Base-by-base conservation (phyloP, 2,888 invertebrate genomes). In the Pyrrhia umbra region DNA sequence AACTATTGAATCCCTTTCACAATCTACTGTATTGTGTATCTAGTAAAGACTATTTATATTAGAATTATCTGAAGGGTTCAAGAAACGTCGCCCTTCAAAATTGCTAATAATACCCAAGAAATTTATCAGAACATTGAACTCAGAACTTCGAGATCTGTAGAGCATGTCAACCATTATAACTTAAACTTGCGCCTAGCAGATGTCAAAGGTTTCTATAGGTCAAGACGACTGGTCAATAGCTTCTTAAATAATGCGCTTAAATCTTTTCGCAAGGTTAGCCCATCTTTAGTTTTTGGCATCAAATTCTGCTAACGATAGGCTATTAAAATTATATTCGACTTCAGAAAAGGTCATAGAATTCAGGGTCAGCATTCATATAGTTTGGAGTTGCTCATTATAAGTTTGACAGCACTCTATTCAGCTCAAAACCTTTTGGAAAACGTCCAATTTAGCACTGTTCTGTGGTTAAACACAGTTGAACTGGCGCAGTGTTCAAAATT, bases 81-180 rank as follows among this genome's bases (percentile, higher is more conserved):
- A 72, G 68, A 57, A 16, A 66, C 54, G 62, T 64, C 46, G 68
- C 62, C 77, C 77, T 75, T 77, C 75, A 75, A 77, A 77, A 68
- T 72, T 57, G 59, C 68, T 76, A 75, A 74, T 77, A 68, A 75
- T 77, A 76, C 52, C 63, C 37, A 51, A 75, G 59, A 59, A 66
- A 72, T 64, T 46, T 69, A 67, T 77, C 49, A 39, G 66, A 65
- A 67, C 69, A 75, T 75, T 77, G 77, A 75, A 75, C 77, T 66
- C 39, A 4, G 45, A 54, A 23, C 49, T 43, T 47, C 25, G 50
- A 43, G 54, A 66, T 71, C 55, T 60, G 15, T 27, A 15, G 42
- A 63, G 25, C 40, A 55, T 51, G 25, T 23, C 6, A 20, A 43
- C 56, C 46, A 67, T 23, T 73, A 40, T 54, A 63, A 42, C 16